Conservation (phyloP, 2,797 vertebrate genomes). For the Salarias fasciatus region DNA sequence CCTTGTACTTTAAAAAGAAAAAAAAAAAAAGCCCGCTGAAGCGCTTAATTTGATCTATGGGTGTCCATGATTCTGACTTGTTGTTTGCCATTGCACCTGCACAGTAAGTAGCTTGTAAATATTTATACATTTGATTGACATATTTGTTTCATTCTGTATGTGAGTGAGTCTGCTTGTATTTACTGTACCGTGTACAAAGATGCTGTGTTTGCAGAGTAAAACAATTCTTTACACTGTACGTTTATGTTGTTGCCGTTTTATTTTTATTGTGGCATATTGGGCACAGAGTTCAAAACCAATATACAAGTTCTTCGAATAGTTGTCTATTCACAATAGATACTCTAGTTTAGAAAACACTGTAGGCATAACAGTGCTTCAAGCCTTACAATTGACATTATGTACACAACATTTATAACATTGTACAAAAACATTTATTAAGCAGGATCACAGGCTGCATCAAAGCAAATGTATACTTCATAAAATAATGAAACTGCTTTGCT, state of each 20-base stretch:
- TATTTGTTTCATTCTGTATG: conserved; percentile 26
- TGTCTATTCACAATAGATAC: conserved; percentile 3
- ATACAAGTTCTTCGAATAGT: conserved; percentile 23
- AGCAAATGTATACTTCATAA: background rate
- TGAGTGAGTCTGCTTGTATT: conserved; percentile 23
- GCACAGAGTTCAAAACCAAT: background rate
- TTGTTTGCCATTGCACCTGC: conserved; percentile 13
- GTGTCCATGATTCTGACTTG: conserved; percentile 11
- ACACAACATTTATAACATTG: background rate
- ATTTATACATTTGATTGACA: conserved; percentile 34
- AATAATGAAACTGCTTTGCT: conserved; percentile 6
- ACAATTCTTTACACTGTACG: conserved; percentile 1
- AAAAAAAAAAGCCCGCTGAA: background rate
- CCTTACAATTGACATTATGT: conserved; percentile 12
- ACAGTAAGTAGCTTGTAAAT: conserved; percentile 56
- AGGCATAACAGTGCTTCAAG: conserved; percentile 7
- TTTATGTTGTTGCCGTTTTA: background rate
- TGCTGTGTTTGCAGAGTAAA: conserved; percentile 25
- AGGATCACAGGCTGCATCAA: background rate
- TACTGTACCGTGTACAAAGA: conserved; percentile 27
- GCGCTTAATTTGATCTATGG: conserved; percentile 6
- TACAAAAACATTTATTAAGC: background rate
- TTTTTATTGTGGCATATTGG: conserved; percentile 7
- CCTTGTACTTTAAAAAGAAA: background rate
- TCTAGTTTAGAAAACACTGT: too few species aligned